Evolutionary conservation across 2,888 invertebrate genomes (phyloP).

Genomic region (Metopia argyrocephala): DNA sequence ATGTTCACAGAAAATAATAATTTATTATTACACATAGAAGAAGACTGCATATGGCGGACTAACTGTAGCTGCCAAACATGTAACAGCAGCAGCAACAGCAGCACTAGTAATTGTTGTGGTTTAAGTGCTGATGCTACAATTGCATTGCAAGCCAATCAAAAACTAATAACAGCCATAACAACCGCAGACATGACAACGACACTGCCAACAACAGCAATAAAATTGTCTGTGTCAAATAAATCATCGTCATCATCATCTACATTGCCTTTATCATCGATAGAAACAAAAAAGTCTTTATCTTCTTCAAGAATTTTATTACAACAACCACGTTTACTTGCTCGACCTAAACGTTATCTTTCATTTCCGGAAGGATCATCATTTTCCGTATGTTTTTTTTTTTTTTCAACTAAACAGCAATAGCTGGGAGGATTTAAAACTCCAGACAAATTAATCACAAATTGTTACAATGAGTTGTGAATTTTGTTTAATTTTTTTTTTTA

Average conservation of each 20-base stretch:
- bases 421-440: not conserved
- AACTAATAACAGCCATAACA: conserved; percentile 48
- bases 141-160: conserved; percentile 24
- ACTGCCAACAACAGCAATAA: conserved; percentile 16
- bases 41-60: conserved; percentile 5
- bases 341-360: conserved; percentile 79
- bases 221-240: conserved; percentile 27
- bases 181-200: conserved; percentile 30
- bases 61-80: conserved; percentile 3
- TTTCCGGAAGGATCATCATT: conserved; percentile 81
- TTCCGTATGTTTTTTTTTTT: conserved; percentile 78
- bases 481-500: not conserved
- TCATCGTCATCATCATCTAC: conserved; percentile 16
- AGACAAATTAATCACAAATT: not conserved
- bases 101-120: not conserved
- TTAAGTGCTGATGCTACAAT: not conserved
- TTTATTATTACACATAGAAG: conserved; percentile 25
- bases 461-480: not conserved
- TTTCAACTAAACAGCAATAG: not conserved
- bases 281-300: conserved; percentile 8
- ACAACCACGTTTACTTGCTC: conserved; percentile 67
- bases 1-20: conserved; percentile 19
- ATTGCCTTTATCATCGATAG: not conserved
- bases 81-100: not conserved
- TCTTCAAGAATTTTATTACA: conserved; percentile 36